Evolutionary conservation across 2,113 vertebrate genomes (phyloP).

Genomic region (Paedocypris sp.): DNA sequence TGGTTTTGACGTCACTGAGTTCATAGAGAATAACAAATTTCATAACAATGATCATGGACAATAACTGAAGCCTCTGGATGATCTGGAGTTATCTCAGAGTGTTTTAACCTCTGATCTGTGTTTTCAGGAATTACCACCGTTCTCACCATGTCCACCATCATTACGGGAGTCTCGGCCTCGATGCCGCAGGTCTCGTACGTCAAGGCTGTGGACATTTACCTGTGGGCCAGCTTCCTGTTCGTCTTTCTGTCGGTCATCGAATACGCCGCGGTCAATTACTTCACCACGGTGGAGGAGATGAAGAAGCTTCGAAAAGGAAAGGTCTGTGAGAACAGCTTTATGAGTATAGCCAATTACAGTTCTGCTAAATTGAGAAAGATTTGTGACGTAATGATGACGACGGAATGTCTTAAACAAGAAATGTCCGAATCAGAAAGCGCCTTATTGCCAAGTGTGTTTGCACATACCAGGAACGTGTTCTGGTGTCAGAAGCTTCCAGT

Average conservation of each 20-base stretch:
- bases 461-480: too few species aligned
- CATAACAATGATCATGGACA: too few species aligned
- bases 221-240: constrained; percentile 76
- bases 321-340: constrained; percentile 22
- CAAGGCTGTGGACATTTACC: constrained; percentile 81
- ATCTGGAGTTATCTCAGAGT: too few species aligned
- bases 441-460: too few species aligned
- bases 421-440: too few species aligned
- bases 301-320: constrained; percentile 53
- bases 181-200: constrained; percentile 81
- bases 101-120: neutral
- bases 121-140: constrained; percentile 78
- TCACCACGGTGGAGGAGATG: constrained; percentile 79
- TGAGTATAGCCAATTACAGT: neutral
- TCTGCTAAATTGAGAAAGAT: too few species aligned
- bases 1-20: too few species aligned
- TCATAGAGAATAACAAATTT: too few species aligned
- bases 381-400: too few species aligned
- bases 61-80: too few species aligned
- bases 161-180: constrained; percentile 78
- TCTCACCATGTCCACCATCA: constrained; percentile 82
- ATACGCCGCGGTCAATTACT: constrained; percentile 82
- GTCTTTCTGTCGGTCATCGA: constrained; percentile 81
- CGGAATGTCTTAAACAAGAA: too few species aligned
- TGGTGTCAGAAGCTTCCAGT: too few species aligned